phyloP scores from a whole-genome alignment of 2,113 vertebrate genomes.

The Cavia aperea region DNA sequence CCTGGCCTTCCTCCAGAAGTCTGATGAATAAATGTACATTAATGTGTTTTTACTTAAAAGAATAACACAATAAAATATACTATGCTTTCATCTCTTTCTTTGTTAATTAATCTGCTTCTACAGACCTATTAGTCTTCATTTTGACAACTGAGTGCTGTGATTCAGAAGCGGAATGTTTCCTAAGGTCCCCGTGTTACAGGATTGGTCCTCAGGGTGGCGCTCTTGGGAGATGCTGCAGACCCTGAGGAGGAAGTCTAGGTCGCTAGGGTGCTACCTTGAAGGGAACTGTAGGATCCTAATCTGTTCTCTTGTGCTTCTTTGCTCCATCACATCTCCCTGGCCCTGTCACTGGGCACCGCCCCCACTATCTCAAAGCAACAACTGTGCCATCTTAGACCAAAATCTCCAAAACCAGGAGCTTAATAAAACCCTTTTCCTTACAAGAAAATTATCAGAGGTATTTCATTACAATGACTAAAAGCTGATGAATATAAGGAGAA shows the following conservation, averaged over 20 bases:
- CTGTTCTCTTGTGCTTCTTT: neutral
- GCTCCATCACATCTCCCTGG: neutral
- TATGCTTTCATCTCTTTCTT: neutral
- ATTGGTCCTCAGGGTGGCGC: neutral
- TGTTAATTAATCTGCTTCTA: neutral
- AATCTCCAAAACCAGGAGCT: neutral
- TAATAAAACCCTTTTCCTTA: neutral
- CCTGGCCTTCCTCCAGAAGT: neutral
- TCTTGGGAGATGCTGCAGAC: neutral
- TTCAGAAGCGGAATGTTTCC: neutral
- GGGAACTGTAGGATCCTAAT: neutral
- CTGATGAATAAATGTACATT: neutral
- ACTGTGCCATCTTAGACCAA: neutral
- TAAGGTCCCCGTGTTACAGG: too few species aligned
- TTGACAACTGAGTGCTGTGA: neutral
- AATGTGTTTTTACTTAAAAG: neutral
- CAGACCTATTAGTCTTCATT: neutral
- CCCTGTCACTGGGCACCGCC: neutral
- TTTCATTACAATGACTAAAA: neutral
- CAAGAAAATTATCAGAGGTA: neutral
- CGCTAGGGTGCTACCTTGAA: neutral
- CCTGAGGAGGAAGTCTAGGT: neutral
- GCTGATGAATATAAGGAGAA: neutral
- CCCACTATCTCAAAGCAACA: neutral
- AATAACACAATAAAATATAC: neutral